Conservation (phyloP, 2,113 vertebrate genomes). For the Chinchilla lanigera region DNA sequence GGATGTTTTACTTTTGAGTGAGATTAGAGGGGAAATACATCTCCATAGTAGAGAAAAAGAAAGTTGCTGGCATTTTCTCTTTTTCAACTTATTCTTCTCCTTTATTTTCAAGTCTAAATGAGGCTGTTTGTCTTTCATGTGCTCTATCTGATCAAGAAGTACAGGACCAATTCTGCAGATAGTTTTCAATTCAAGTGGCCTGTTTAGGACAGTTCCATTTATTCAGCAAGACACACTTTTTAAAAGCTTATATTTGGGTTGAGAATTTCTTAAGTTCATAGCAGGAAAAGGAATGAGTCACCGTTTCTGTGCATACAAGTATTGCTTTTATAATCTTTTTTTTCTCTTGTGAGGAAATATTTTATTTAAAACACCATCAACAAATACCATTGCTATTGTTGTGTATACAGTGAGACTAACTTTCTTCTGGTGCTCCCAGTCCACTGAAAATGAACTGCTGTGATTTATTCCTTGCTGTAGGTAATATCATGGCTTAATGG, state of each 20-base stretch:
- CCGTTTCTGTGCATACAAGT: not conserved
- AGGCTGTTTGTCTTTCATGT: not conserved
- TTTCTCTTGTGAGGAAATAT: not conserved
- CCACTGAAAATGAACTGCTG: constrained; percentile 15
- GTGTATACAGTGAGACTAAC: not conserved
- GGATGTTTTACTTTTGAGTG: constrained; percentile 56
- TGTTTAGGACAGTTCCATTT: not conserved
- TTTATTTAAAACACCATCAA: constrained; percentile 30
- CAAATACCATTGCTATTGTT: not conserved
- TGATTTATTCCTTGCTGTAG: constrained; percentile 21
- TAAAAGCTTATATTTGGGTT: not conserved
- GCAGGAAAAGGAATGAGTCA: not conserved
- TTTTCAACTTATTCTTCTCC: not conserved
- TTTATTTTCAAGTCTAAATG: constrained; percentile 49
- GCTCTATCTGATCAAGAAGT: constrained; percentile 13
- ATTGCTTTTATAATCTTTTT: not conserved
- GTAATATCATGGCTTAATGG: not conserved
- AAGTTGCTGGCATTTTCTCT: constrained; percentile 22
- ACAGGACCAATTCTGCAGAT: not conserved
- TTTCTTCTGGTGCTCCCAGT: constrained; percentile 31
- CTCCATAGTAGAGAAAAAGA: constrained; percentile 21
- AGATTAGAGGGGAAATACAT: not conserved
- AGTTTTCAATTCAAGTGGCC: not conserved
- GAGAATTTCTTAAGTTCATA: not conserved
- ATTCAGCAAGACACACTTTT: not conserved